phyloP scores from a whole-genome alignment of 1,140 invertebrate species.

The Papilio polytes region DNA sequence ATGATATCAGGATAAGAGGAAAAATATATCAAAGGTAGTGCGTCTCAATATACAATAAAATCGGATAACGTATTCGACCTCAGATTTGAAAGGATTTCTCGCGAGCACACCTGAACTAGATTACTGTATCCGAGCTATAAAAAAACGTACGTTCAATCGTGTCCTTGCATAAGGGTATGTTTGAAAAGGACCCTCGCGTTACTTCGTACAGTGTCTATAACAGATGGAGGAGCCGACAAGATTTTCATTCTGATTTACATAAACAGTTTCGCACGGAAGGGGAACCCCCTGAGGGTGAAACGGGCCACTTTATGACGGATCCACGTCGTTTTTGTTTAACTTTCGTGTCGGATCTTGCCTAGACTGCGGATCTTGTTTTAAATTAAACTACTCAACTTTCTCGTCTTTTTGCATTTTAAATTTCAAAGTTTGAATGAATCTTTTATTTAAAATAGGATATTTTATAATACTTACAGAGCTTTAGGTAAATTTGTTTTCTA shows the following conservation, averaged over 20 bases:
- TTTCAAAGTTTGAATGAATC: background rate
- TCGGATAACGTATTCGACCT: conserved; percentile 75
- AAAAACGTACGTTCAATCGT: conserved; percentile 69
- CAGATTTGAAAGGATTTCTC: conserved; percentile 70
- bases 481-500: background rate
- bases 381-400: conserved; percentile 34
- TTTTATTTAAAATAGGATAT: background rate
- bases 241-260: conserved; percentile 67
- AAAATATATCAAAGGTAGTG: conserved; percentile 76
- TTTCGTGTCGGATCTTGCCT: conserved; percentile 25
- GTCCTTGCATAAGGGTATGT: conserved; percentile 54
- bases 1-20: conserved; percentile 56
- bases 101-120: conserved; percentile 72
- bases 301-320: conserved; percentile 39
- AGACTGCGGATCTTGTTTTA: conserved; percentile 28
- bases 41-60: conserved; percentile 82
- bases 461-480: background rate
- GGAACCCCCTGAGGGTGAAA: conserved; percentile 45
- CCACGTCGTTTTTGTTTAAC: conserved; percentile 39
- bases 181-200: conserved; percentile 68
- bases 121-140: conserved; percentile 77
- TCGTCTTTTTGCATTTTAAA: conserved; percentile 10
- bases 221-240: conserved; percentile 60
- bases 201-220: conserved; percentile 59
- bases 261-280: conserved; percentile 63